A percentile compares a stretch with the other conserved stretches of the same genome.
These are phyloP conservation scores for Gryllus longicercus DNA, from an alignment of 2,888 invertebrate species.

Conservation along the genomic window DNA sequence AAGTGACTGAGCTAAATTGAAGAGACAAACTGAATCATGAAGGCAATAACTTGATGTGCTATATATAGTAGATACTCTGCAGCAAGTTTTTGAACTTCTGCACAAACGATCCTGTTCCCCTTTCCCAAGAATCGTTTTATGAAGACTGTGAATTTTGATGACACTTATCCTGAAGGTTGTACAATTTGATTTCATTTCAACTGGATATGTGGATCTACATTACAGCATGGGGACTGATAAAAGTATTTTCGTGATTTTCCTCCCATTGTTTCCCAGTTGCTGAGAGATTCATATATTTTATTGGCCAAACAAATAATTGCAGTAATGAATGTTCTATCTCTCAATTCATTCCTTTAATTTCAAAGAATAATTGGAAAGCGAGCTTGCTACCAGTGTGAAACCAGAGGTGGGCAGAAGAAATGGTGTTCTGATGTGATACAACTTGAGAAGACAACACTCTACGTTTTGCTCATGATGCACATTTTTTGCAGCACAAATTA, in stretches of 20 bases:
- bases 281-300: conserved; percentile 34
- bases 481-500: conserved; percentile 36
- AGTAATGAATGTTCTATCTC: conserved; percentile 30
- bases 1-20: not conserved
- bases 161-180: not conserved
- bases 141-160: conserved; percentile 1
- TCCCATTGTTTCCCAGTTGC: conserved; percentile 26
- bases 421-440: not conserved
- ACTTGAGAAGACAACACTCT: conserved; percentile 28
- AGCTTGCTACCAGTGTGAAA: not conserved
- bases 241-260: conserved; percentile 30
- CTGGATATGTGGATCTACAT: not conserved
- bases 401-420: conserved; percentile 20
- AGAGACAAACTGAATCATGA: conserved; percentile 26
- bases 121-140: conserved; percentile 20
- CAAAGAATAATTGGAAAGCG: conserved; percentile 30
- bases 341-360: conserved; percentile 21
- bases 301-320: conserved; percentile 27
- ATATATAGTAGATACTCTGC: not conserved
- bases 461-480: conserved; percentile 37
- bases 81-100: conserved; percentile 29
- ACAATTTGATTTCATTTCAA: not conserved
- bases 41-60: conserved; percentile 35
- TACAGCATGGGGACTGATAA: conserved; percentile 18
- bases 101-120: conserved; percentile 34